Percentiles rank a stretch among this genome's conserved stretches.
Conservation (phyloP, 2,113 vertebrate genomes). For the Amazona guildingii region DNA sequence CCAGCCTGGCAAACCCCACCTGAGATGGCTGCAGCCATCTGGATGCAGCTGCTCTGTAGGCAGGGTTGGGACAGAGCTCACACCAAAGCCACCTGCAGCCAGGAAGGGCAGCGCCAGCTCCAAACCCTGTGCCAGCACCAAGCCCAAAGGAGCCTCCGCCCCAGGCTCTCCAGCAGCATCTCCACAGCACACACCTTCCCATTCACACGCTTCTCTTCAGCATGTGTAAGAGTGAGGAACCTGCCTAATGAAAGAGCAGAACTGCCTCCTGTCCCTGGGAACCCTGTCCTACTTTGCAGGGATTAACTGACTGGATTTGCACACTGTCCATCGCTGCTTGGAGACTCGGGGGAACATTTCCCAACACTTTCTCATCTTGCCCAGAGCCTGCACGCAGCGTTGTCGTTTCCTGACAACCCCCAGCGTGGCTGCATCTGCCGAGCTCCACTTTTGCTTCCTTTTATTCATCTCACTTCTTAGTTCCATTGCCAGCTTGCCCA, state of each 20-base stretch:
- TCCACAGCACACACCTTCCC: not conserved
- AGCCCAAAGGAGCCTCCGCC: not conserved
- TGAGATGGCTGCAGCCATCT: not conserved
- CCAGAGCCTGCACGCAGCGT: not conserved
- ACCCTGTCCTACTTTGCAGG: slow-evolving; percentile 4
- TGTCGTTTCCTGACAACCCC: slow-evolving; percentile 29
- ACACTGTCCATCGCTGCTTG: slow-evolving; percentile 8
- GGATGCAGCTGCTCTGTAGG: not conserved
- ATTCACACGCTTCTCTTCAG: not conserved
- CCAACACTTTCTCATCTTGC: slow-evolving; percentile 10
- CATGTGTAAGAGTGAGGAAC: not conserved
- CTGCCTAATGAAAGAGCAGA: not conserved
- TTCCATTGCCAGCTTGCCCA: not conserved
- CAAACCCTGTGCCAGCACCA: not conserved
- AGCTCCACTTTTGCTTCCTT: not conserved
- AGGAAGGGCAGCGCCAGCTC: not conserved
- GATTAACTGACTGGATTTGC: slow-evolving; percentile 27
- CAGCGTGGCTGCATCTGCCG: not conserved
- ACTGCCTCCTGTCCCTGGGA: slow-evolving; percentile 13
- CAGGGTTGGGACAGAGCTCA: accelerated
- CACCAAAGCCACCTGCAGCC: not conserved
- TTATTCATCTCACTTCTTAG: not conserved
- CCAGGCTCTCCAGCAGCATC: not conserved
- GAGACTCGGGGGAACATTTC: slow-evolving; percentile 6
- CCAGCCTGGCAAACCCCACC: not conserved